Base-by-base conservation (phyloP, 2,113 vertebrate species). In the Rhinogobius similis region DNA sequence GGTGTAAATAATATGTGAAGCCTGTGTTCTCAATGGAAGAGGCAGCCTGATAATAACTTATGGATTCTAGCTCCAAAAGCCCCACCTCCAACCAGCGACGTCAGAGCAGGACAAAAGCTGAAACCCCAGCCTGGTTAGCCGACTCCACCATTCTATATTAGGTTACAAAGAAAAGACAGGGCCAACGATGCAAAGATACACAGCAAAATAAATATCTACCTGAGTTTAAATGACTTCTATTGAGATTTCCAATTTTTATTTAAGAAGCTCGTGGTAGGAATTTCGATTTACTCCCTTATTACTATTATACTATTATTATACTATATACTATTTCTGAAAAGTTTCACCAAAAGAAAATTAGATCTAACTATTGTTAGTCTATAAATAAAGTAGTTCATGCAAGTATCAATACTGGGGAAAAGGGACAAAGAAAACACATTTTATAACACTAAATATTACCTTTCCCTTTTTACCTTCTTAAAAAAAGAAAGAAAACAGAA, bases 81-180 rank as follows among this genome's bases (percentile, higher is more conserved):
- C 24, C 21, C 44, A 1, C 68, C 66, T 75, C 74, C 23, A 21
- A 76, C 58, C 14, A 52, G 50, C 58, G 53, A 61, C 46, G 11
- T 29, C 56, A 59, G 32, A 2, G n/a, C 63, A 67, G 64, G 61
- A 87, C 71, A 91, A 90, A 84, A 70, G 76, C 75, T 74, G 83
- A 63, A 89, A 91, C 75, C 44, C 0, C 9, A 88, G 65, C 85
- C 76, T 23, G 24, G 83, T 77, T 74, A 87, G 65, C 65, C 1
- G 70, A 86, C 68, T 80, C 75, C 77, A 43, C 9, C 43, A 29
- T 36, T 61, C 56, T 56, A 69, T 85, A 83, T 89, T 62, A 62
- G 38, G 76, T 92, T 89, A 79, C 87, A 32, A 59, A 62, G 73
- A 83, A 67, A 65, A 81, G 58, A 68, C 41, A 14, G 46, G 63